Base-by-base conservation (phyloP, 2,888 invertebrate species). In the Ormyrus rosae region DNA sequence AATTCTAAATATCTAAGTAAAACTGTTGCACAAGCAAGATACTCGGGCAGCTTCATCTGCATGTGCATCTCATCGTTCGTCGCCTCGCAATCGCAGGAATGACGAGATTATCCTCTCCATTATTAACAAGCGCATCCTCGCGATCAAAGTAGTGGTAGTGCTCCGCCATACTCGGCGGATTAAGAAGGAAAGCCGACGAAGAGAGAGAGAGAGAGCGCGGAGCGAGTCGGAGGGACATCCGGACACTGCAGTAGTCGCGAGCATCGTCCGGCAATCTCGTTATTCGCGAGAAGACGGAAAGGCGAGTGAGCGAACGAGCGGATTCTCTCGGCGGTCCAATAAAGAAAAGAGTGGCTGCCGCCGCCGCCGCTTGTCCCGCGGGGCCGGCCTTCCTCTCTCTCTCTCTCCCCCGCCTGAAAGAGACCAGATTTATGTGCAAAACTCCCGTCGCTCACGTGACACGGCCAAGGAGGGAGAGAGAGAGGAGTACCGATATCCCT, bases 391-490 rank as follows among this genome's bases (percentile, higher is more conserved):
- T 58, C 61, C 65, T n/a, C 56, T 56, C 65, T n/a, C 56, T 48
- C 50, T 56, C 76, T 34, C 70, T 64, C 55, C 58, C 84, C 84
- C 83, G 84, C 84, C 86, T 85, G 87, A 87, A 85, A 83, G 86
- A 87, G 88, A 86, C 87, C 90, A 90, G 90, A 90, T 90, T 90
- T 90, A 90, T 90, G 90, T 89, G 89, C 87, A 89, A 90, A 90
- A 90, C 88, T 89, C 88, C 85, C 84, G 86, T 10, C 53, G 64
- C 65, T 46, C 8, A 34, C 69, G 53, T 81, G 76, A 72, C 64
- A 58, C 64, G 13, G 11, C 6, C 9, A 63, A 46, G 5, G 45
- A 85, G 85, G 86, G 87, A 87, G 88, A 88, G 87, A 86, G 10
- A 45, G 69, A 48, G 58, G 6, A 10, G 55, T 55, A 48, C 34